Evolutionary conservation across 2,113 vertebrate genomes (phyloP).

Genomic region (Daubentonia madagascariensis): DNA sequence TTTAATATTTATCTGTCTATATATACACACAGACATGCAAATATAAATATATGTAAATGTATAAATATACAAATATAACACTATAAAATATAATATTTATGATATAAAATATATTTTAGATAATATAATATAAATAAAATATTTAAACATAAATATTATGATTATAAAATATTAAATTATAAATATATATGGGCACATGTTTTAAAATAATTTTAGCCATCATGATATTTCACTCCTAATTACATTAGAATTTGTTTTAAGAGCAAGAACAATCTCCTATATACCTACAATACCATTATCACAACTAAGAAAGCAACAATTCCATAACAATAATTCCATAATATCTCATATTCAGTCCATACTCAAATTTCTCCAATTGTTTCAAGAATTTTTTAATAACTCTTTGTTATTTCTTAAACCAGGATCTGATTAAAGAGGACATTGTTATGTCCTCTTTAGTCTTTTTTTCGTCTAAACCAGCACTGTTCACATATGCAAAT

Average conservation of each 20-base stretch:
- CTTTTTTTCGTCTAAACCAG: not conserved
- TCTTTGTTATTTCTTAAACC: not conserved
- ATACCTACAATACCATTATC: not conserved
- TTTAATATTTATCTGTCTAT: not conserved
- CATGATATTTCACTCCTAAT: not conserved
- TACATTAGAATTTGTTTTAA: not conserved
- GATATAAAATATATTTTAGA: not conserved
- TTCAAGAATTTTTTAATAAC: not conserved
- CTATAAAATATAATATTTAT: not conserved
- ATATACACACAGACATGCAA: not conserved
- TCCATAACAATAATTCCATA: not conserved
- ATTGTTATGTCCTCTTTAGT: not conserved
- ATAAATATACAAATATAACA: not conserved
- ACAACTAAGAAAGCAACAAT: not conserved
- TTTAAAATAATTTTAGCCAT: conserved; percentile 28
- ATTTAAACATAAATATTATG: not conserved
- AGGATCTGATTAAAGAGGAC: not conserved
- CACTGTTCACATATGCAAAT: not conserved
- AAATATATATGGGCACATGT: not conserved
- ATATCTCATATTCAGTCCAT: not conserved
- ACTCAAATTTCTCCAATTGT: not conserved
- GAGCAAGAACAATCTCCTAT: not conserved
- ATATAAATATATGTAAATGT: not conserved
- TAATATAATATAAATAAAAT: not conserved
- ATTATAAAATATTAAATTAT: not conserved